Evolutionary conservation across 2,888 invertebrate genomes (phyloP).

Genomic region (Ormyrus rosae): DNA sequence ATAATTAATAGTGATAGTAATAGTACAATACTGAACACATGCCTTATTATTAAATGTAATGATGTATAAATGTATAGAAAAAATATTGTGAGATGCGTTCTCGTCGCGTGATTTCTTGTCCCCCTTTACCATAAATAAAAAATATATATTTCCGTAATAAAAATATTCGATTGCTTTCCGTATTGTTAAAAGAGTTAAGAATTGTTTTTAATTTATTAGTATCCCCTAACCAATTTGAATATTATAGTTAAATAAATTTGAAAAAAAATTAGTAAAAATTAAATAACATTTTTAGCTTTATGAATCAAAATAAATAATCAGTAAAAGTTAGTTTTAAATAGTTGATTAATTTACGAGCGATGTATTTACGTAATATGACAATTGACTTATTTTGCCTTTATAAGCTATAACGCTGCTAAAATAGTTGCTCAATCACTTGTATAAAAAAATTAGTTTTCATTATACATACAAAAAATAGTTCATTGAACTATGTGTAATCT

Average conservation of each 20-base stretch:
- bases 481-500: conserved; percentile 12
- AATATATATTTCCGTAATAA: conserved; percentile 33
- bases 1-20: conserved; percentile 32
- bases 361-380: conserved; percentile 5
- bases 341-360: conserved; percentile 25
- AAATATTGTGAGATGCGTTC: conserved; percentile 39
- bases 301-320: not conserved
- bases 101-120: not conserved
- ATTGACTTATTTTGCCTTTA: conserved; percentile 31
- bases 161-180: conserved; percentile 9
- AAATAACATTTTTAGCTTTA: not conserved
- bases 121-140: conserved; percentile 18
- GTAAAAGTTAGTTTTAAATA: not conserved
- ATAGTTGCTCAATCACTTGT: conserved; percentile 14
- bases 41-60: conserved; percentile 39
- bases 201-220: conserved; percentile 21
- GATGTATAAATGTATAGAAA: conserved; percentile 43
- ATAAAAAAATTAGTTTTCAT: conserved; percentile 33
- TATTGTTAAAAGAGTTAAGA: not conserved
- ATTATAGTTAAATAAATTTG: conserved; percentile 3
- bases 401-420: conserved; percentile 22
- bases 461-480: conserved; percentile 31
- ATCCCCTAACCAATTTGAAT: conserved; percentile 27
- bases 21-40: conserved; percentile 56
- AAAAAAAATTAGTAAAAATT: conserved; percentile 5